These are phyloP conservation scores for Scyliorhinus canicula DNA, from an alignment of 2,797 vertebrate species.

Conservation along the genomic window DNA sequence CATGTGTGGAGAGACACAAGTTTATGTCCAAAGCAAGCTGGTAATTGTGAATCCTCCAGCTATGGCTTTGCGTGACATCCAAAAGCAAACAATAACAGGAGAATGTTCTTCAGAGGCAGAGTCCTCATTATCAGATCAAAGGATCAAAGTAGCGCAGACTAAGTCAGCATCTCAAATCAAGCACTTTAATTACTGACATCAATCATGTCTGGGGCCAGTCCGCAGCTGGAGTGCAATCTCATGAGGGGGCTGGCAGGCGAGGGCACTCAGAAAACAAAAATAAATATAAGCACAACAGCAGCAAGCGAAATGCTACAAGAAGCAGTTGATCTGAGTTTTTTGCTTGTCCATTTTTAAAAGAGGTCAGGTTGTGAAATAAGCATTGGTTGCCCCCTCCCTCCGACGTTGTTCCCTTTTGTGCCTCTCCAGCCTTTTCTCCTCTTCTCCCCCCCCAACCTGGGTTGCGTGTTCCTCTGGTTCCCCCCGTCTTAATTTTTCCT, in stretches of 20 bases:
- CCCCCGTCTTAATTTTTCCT: too few species aligned
- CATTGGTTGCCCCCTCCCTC: too few species aligned
- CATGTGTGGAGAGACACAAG: background rate
- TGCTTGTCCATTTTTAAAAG: background rate
- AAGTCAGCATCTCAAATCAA: conserved; percentile 28
- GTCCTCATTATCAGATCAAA: conserved; percentile 37
- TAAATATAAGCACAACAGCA: background rate
- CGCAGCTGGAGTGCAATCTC: conserved; percentile 21
- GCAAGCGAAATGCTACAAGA: background rate
- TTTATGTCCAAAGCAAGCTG: background rate
- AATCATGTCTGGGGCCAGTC: background rate
- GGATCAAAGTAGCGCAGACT: conserved; percentile 3
- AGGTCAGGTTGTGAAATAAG: background rate
- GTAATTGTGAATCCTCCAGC: background rate
- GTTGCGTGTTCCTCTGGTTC: too few species aligned
- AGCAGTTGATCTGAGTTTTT: background rate
- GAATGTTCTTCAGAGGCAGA: conserved; percentile 33
- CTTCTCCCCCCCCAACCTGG: too few species aligned
- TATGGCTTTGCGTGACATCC: conserved; percentile 20
- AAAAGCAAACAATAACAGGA: conserved; percentile 35
- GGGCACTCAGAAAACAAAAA: conserved; percentile 1
- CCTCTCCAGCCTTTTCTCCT: too few species aligned
- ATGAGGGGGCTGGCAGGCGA: background rate
- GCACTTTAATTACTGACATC: conserved; percentile 38
- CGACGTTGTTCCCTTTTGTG: too few species aligned